phyloP scores from a whole-genome alignment of 2,888 invertebrate genomes.

The Tineola bisselliella region DNA sequence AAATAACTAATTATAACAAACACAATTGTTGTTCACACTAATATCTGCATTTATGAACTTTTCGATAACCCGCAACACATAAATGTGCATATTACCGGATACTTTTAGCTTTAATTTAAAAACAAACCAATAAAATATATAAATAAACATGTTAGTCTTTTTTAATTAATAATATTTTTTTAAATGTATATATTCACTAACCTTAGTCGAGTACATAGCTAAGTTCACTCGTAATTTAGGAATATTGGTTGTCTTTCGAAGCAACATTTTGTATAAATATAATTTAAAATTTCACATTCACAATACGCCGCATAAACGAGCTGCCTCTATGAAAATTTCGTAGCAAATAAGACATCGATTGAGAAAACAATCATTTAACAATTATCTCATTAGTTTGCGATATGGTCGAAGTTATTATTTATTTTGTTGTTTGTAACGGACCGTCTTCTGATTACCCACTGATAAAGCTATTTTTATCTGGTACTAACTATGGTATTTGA shows the following conservation, averaged over 20 bases:
- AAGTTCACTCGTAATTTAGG: slow-evolving; percentile 17
- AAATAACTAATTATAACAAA: neutral
- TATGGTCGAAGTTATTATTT: neutral
- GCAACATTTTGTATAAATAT: slow-evolving; percentile 1
- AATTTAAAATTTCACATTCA: neutral
- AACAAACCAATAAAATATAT: too few species aligned
- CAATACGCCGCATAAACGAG: neutral
- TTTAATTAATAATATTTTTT: too few species aligned
- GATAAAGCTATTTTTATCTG: slow-evolving; percentile 10
- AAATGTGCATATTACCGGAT: neutral
- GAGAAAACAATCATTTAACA: slow-evolving; percentile 10
- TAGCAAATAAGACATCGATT: slow-evolving; percentile 11
- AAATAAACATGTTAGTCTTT: too few species aligned
- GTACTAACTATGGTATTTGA: neutral
- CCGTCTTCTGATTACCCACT: neutral
- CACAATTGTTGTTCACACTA: neutral
- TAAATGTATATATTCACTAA: slow-evolving; percentile 15
- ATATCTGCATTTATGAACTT: neutral
- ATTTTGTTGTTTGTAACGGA: neutral
- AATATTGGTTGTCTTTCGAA: neutral
- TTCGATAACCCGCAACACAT: neutral
- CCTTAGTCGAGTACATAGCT: slow-evolving; percentile 34
- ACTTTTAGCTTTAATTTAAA: neutral
- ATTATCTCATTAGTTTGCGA: slow-evolving; percentile 8
- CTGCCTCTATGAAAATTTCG: neutral